Conservation (phyloP, 2,113 vertebrate genomes). For the Sinocyclocheilus maitianheensis region DNA sequence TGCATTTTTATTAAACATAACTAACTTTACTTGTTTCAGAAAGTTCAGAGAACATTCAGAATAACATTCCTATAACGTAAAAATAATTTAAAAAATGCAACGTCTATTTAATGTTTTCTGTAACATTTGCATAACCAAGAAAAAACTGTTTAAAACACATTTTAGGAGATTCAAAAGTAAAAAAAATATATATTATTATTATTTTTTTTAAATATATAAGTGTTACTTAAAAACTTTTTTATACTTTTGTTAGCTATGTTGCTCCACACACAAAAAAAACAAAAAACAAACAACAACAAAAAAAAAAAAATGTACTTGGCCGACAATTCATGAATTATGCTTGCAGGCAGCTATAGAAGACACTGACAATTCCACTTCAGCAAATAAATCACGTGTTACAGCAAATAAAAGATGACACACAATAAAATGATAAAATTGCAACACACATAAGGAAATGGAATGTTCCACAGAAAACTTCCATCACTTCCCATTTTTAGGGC, state of each 20-base stretch:
- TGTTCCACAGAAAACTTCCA: not conserved
- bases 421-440: not conserved
- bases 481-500: not conserved
- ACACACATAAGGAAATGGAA: not conserved
- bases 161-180: not conserved
- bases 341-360: not conserved
- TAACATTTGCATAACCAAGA: not conserved
- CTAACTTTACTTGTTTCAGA: not conserved
- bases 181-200: no score
- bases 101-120: not conserved
- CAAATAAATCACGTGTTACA: not conserved
- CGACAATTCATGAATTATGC: not conserved
- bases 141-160: not conserved
- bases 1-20: no score
- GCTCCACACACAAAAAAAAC: not conserved
- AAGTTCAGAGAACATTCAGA: not conserved
- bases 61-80: not conserved
- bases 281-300: not conserved
- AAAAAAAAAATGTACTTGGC: not conserved
- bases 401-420: not conserved
- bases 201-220: not conserved
- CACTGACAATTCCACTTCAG: not conserved
- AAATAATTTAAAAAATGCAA: not conserved
- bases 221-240: not conserved
- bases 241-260: not conserved